A percentile compares a stretch with the other conserved stretches of the same genome.
These are phyloP conservation scores for Drosophila lutescens DNA, from an alignment of 2,888 invertebrate genomes.

Conservation along the genomic window DNA sequence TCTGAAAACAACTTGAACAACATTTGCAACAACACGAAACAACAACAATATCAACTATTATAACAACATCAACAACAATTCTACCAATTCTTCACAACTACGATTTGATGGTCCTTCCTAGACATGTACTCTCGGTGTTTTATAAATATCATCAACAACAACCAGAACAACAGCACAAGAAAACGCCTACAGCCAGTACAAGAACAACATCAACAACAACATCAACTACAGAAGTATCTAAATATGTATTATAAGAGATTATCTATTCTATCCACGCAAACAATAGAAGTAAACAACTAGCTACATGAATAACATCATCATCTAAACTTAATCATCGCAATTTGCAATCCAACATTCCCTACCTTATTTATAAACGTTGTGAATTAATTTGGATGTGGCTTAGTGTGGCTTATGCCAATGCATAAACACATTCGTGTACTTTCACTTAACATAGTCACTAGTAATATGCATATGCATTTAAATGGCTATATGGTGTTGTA, in stretches of 20 bases:
- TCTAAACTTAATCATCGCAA: constrained; percentile 16
- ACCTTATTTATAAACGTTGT: constrained; percentile 62
- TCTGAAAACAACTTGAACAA: constrained; percentile 50
- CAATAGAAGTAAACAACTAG: constrained; percentile 21
- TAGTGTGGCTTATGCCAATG: constrained; percentile 9
- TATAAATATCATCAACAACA: constrained; percentile 55
- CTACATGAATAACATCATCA: constrained; percentile 35
- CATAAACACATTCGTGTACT: constrained; percentile 27
- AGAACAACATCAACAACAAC: constrained; percentile 53
- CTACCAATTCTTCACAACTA: constrained; percentile 59
- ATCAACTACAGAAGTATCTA: constrained; percentile 58
- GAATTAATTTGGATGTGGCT: constrained; percentile 48
- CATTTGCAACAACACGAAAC: constrained; percentile 58
- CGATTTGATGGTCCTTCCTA: constrained; percentile 71
- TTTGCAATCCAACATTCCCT: constrained; percentile 28
- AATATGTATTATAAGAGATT: constrained; percentile 35
- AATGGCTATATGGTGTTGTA: constrained; percentile 65
- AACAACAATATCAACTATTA: constrained; percentile 45
- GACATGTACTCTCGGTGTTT: constrained; percentile 77
- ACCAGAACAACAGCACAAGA: constrained; percentile 54
- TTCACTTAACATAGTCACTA: constrained; percentile 17
- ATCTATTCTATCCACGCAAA: constrained; percentile 10
- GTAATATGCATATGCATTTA: constrained; percentile 61
- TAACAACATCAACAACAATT: constrained; percentile 54
- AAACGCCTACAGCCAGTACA: constrained; percentile 58